Conservation (phyloP, 2,797 vertebrate species). For the Pseudotriccus pelzelni region DNA sequence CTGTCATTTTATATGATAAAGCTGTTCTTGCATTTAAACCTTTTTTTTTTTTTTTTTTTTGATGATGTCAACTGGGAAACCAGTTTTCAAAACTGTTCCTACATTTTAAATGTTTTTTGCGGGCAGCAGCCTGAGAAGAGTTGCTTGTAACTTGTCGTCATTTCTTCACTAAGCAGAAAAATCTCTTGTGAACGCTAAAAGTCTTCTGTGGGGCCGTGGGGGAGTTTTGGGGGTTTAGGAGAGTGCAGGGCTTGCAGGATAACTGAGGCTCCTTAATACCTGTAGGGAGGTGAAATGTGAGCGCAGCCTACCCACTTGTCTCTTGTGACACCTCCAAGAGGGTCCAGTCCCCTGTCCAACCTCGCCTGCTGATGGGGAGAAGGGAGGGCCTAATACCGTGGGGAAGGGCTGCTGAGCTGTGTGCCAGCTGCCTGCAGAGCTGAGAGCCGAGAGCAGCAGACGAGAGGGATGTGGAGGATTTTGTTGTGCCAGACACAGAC, state of each 20-base stretch:
- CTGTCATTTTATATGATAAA: background rate
- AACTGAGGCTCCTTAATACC: background rate
- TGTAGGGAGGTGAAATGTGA: accelerated
- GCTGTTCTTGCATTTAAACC: background rate
- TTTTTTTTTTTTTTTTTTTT: background rate
- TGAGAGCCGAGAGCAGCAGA: accelerated
- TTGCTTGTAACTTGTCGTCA: background rate
- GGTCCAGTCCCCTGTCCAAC: accelerated
- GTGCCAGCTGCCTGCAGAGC: background rate
- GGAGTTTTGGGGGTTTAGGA: background rate
- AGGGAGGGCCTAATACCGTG: accelerated
- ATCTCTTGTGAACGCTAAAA: background rate
- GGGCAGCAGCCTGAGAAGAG: background rate
- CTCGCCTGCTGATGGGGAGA: background rate
- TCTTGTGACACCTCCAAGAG: accelerated
- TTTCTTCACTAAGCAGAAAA: background rate
- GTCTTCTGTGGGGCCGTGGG: accelerated
- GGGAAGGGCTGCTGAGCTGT: background rate
- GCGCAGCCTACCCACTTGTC: accelerated
- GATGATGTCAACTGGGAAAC: background rate
- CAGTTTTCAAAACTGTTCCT: background rate
- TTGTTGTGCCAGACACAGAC: background rate
- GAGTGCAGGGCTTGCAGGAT: accelerated
- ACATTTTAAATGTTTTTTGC: background rate
- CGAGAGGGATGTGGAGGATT: background rate